Percentiles rank a stretch among this genome's conserved stretches.
phyloP scores from a whole-genome alignment of 2,888 invertebrate species.

The Syritta pipiens region DNA sequence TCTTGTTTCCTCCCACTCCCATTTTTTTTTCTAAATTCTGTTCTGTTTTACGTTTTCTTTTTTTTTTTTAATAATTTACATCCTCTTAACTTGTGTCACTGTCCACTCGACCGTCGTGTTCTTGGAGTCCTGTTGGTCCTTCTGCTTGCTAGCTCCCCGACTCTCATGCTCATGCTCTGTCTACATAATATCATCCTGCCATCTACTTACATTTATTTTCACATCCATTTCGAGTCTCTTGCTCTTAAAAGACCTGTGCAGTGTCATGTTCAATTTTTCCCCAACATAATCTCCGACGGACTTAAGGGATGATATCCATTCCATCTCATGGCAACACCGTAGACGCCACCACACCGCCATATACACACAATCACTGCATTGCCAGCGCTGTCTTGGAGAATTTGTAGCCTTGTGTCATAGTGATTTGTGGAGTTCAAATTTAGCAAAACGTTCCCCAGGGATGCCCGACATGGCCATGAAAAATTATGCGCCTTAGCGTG shows the following conservation, averaged over 20 bases:
- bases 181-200: background rate
- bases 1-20: background rate
- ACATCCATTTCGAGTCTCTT: constrained; percentile 8
- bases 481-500: constrained; percentile 4
- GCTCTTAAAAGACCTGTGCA: constrained; percentile 31
- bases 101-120: constrained; percentile 42
- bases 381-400: constrained; percentile 24
- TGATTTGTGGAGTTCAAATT: constrained; percentile 61
- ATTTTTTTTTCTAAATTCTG: background rate
- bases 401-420: constrained; percentile 47
- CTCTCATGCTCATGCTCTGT: background rate
- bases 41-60: background rate
- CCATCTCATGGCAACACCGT: background rate
- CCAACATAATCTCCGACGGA: constrained; percentile 3
- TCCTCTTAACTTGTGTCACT: constrained; percentile 37
- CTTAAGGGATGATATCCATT: constrained; percentile 6
- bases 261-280: constrained; percentile 50
- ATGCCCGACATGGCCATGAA: constrained; percentile 29
- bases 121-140: background rate
- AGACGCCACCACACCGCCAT: background rate
- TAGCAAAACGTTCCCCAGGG: constrained; percentile 42
- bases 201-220: constrained; percentile 15
- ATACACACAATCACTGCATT: constrained; percentile 35
- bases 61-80: constrained; percentile 48
- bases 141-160: background rate